Conservation (phyloP, 2,113 vertebrate species). For the Vulpes ferrilata region DNA sequence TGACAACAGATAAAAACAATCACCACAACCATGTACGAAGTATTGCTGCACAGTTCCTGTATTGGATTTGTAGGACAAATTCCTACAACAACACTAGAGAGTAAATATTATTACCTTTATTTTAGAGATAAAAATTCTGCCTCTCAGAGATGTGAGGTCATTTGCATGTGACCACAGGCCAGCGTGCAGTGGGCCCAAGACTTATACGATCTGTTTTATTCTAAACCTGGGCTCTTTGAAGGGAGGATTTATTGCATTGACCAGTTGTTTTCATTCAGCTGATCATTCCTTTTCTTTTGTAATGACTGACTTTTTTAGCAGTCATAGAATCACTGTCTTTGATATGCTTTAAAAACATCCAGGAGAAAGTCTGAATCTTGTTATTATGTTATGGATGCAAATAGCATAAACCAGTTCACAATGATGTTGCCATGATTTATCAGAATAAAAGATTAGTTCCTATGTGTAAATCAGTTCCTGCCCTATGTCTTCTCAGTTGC, state of each 20-base stretch:
- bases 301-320: neutral
- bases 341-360: neutral
- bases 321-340: neutral
- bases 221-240: neutral
- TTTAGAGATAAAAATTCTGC: neutral
- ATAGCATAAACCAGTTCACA: neutral
- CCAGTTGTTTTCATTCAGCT: neutral
- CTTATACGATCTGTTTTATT: neutral
- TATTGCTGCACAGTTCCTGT: neutral
- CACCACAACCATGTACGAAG: neutral
- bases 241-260: neutral
- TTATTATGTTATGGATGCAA: neutral
- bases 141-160: neutral
- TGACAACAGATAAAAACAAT: neutral
- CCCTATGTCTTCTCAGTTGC: neutral
- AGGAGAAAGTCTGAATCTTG: neutral
- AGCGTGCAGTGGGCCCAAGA: neutral
- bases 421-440: neutral
- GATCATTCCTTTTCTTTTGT: conserved; percentile 18
- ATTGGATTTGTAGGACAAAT: neutral
- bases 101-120: conserved; percentile 42
- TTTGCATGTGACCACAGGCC: neutral
- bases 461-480: neutral
- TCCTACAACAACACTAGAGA: neutral
- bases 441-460: neutral